phyloP scores from a whole-genome alignment of 2,113 vertebrate genomes.

The Mungos mungo region DNA sequence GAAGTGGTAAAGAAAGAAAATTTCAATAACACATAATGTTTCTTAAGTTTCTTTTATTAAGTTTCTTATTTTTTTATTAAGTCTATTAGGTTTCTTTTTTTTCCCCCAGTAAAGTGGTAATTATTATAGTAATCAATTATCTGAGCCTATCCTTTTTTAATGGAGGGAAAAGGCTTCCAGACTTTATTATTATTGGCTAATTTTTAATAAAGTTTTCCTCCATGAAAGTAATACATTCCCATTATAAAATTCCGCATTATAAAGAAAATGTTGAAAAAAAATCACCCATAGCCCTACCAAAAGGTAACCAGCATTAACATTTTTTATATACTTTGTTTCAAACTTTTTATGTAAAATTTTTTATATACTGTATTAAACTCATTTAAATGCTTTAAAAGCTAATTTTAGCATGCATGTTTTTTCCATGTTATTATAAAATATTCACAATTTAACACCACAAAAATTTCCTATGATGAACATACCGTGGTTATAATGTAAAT shows the following conservation, averaged over 20 bases:
- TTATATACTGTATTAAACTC: neutral
- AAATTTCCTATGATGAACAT: neutral
- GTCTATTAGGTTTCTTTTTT: neutral
- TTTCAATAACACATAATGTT: neutral
- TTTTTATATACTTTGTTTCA: conserved; percentile 39
- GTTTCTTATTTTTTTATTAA: neutral
- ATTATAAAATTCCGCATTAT: conserved; percentile 42
- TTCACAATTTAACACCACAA: neutral
- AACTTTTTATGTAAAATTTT: neutral
- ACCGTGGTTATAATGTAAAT: neutral
- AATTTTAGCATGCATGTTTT: conserved; percentile 21
- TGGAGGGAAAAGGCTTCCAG: neutral
- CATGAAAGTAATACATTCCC: conserved; percentile 27
- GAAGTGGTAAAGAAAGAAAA: conserved; percentile 19
- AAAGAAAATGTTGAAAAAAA: conserved; percentile 41
- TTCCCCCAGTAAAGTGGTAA: neutral
- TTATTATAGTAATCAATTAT: conserved; percentile 53
- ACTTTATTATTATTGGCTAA: conserved; percentile 43
- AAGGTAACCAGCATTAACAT: conserved; percentile 43
- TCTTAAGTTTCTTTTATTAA: neutral
- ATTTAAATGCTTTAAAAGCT: conserved; percentile 30
- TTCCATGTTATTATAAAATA: conserved; percentile 15
- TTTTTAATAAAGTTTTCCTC: conserved; percentile 51
- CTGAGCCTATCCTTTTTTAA: neutral
- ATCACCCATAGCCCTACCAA: neutral